A percentile compares a stretch with the other conserved stretches of the same genome.
Conservation (phyloP, 1,140 invertebrate species). For the Aphaenogaster floridana region DNA sequence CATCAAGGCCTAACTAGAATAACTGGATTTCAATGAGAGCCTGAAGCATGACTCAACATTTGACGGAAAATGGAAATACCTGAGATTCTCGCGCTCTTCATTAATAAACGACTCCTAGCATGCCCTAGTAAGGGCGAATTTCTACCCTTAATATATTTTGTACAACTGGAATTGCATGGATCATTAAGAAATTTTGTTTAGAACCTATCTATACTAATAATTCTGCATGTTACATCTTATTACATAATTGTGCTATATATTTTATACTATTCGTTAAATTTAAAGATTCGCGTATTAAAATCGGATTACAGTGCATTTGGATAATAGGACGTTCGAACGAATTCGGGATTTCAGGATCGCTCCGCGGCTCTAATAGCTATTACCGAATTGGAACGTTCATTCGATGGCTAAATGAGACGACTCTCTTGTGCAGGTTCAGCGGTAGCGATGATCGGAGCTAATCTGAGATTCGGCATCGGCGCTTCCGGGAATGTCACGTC, state of each 20-base stretch:
- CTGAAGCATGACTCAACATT: slow-evolving; percentile 33
- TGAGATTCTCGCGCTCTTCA: slow-evolving; percentile 39
- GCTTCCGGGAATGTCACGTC: slow-evolving; percentile 89
- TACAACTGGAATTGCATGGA: background rate
- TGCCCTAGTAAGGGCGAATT: background rate
- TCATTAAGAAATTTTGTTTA: background rate
- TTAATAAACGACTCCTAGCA: background rate
- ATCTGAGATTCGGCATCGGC: slow-evolving; percentile 90
- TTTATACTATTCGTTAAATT: background rate
- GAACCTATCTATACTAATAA: background rate
- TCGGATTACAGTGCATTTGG: background rate
- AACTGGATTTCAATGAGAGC: slow-evolving; percentile 30
- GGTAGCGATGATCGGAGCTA: slow-evolving; percentile 92
- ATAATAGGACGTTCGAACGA: background rate
- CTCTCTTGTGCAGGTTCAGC: slow-evolving; percentile 87
- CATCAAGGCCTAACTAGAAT: slow-evolving; percentile 33
- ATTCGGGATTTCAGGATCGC: background rate
- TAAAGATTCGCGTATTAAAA: background rate
- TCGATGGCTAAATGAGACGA: background rate
- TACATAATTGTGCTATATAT: background rate
- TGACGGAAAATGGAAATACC: slow-evolving; percentile 31
- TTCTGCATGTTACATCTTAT: no score
- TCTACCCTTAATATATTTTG: background rate
- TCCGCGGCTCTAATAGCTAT: background rate
- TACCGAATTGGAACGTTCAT: background rate